Percentiles rank a stretch among this genome's conserved stretches.
Conservation (phyloP, 2,113 vertebrate genomes). For the Ardeotis arabs region DNA sequence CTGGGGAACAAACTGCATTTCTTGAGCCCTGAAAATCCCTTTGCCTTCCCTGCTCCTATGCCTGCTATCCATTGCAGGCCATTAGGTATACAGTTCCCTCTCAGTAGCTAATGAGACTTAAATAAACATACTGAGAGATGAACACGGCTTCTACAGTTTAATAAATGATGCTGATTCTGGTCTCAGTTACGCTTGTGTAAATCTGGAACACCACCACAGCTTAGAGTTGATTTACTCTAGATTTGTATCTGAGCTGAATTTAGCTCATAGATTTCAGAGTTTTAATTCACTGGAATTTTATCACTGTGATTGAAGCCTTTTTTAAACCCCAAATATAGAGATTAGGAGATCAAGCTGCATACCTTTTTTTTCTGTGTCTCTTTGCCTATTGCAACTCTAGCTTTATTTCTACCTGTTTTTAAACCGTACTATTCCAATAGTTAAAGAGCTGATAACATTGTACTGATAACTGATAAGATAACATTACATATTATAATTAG, state of each 20-base stretch:
- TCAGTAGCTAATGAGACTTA: conserved; percentile 60
- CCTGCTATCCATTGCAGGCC: conserved; percentile 26
- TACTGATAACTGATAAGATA: not conserved
- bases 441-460: not conserved
- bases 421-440: not conserved
- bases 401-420: not conserved
- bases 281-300: not conserved
- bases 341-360: not conserved
- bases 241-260: conserved; percentile 3
- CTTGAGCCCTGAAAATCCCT: conserved; percentile 11
- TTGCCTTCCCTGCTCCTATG: conserved; percentile 1
- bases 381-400: not conserved
- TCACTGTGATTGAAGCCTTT: not conserved
- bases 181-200: conserved; percentile 43
- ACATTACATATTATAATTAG: not conserved
- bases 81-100: conserved; percentile 50
- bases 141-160: conserved; percentile 53
- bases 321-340: not conserved
- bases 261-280: not conserved
- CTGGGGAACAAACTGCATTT: not conserved
- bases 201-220: conserved; percentile 35
- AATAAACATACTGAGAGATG: conserved; percentile 56
- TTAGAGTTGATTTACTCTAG: conserved; percentile 28
- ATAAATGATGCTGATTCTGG: conserved; percentile 62
- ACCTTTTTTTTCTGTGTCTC: not conserved